A percentile compares a stretch with the other conserved stretches of the same genome.
Conservation (phyloP, 2,797 vertebrate species). For the Micromesistius poutassou region DNA sequence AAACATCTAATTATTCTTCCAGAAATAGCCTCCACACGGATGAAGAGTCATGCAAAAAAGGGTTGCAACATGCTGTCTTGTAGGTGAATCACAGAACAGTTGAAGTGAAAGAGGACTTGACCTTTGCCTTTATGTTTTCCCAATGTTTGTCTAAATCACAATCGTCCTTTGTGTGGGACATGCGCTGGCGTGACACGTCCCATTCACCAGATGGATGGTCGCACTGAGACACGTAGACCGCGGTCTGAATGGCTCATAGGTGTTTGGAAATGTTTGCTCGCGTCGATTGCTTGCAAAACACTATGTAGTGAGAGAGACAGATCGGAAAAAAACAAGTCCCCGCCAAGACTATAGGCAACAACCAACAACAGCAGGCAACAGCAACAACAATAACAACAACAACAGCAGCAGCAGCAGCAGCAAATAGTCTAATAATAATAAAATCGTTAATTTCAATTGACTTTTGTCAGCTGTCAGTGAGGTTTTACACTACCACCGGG, state of each 20-base stretch:
- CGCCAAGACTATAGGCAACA: too few species aligned
- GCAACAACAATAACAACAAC: too few species aligned
- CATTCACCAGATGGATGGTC: constrained; percentile 92
- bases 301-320: neutral
- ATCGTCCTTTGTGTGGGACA: constrained; percentile 93
- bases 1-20: neutral
- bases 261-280: constrained; percentile 82
- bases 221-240: constrained; percentile 76
- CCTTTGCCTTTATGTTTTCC: constrained; percentile 95
- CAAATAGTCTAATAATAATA: neutral
- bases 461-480: too few species aligned
- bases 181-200: constrained; percentile 91
- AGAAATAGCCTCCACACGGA: constrained; percentile 16
- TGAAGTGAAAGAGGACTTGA: constrained; percentile 96
- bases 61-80: constrained; percentile 81
- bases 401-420: too few species aligned
- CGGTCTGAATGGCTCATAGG: constrained; percentile 75
- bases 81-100: constrained; percentile 95
- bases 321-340: too few species aligned
- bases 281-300: neutral
- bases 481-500: too few species aligned
- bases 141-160: constrained; percentile 99
- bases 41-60: constrained; percentile 20
- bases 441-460: neutral
- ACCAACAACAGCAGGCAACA: too few species aligned